Conservation (phyloP, 1,140 invertebrate genomes). For the Eciton burchellii region DNA sequence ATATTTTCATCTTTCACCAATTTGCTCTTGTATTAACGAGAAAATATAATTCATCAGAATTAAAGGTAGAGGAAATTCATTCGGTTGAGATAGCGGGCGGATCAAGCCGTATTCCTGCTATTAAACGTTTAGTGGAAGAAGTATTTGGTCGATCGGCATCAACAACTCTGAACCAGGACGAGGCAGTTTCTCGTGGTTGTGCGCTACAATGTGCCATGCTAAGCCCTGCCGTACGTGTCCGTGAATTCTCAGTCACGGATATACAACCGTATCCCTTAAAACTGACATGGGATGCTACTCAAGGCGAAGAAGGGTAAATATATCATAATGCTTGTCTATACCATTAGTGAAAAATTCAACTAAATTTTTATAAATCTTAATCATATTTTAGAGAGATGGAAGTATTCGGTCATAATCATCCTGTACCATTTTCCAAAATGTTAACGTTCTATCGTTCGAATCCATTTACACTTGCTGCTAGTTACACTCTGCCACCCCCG, state of each 20-base stretch:
- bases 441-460: slow-evolving; percentile 96
- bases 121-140: slow-evolving; percentile 95
- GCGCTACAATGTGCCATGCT: slow-evolving; percentile 98
- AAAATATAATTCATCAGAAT: slow-evolving; percentile 85
- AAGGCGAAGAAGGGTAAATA: slow-evolving; percentile 88
- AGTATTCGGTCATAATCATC: slow-evolving; percentile 95
- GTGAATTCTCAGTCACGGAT: slow-evolving; percentile 97
- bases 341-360: neutral
- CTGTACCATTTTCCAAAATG: slow-evolving; percentile 96
- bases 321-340: neutral
- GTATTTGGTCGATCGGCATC: slow-evolving; percentile 94
- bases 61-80: slow-evolving; percentile 94
- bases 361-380: slow-evolving; percentile 2
- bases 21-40: neutral
- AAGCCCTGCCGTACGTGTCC: slow-evolving; percentile 97
- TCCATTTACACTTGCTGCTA: slow-evolving; percentile 94
- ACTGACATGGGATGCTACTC: slow-evolving; percentile 92
- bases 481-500: slow-evolving; percentile 91
- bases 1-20: neutral
- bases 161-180: slow-evolving; percentile 99
- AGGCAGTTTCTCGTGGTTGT: slow-evolving; percentile 97
- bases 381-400: slow-evolving; percentile 88
- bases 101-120: slow-evolving; percentile 96
- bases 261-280: slow-evolving; percentile 96
- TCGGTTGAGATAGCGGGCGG: slow-evolving; percentile 99